Conservation (phyloP, 2,888 invertebrate species). For the Pachliopta kotzebuea region DNA sequence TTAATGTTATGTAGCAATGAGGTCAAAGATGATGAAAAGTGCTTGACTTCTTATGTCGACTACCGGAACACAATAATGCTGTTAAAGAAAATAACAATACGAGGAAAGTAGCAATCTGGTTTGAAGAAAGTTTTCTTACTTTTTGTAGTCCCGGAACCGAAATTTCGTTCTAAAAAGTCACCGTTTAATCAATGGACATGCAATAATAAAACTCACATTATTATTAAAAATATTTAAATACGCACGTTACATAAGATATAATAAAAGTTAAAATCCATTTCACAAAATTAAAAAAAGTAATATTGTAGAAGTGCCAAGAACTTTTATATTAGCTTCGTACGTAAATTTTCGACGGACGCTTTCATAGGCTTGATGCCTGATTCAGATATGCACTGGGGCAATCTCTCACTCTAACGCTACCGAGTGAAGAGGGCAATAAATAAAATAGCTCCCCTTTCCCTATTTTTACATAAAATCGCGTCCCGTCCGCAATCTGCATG, state of each 20-base stretch:
- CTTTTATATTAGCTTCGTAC: conserved; percentile 21
- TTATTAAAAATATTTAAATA: not conserved
- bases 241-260: not conserved
- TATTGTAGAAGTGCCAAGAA: conserved; percentile 15
- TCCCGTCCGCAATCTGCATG: conserved; percentile 80
- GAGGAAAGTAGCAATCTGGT: too few species aligned
- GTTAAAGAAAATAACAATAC: too few species aligned
- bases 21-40: too few species aligned
- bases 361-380: conserved; percentile 35
- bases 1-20: too few species aligned
- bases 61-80: too few species aligned
- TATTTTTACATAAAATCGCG: conserved; percentile 78
- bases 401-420: conserved; percentile 61
- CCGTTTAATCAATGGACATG: too few species aligned
- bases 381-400: conserved; percentile 50
- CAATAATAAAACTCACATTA: too few species aligned
- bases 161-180: too few species aligned
- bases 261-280: not conserved
- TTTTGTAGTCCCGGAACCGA: too few species aligned
- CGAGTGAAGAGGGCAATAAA: conserved; percentile 77
- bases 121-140: too few species aligned
- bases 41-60: too few species aligned
- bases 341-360: conserved; percentile 28
- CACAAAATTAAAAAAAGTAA: conserved; percentile 9
- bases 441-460: conserved; percentile 74